These are phyloP conservation scores for Diphyllodes magnificus DNA, from an alignment of 2,113 vertebrate species.

Conservation along the genomic window DNA sequence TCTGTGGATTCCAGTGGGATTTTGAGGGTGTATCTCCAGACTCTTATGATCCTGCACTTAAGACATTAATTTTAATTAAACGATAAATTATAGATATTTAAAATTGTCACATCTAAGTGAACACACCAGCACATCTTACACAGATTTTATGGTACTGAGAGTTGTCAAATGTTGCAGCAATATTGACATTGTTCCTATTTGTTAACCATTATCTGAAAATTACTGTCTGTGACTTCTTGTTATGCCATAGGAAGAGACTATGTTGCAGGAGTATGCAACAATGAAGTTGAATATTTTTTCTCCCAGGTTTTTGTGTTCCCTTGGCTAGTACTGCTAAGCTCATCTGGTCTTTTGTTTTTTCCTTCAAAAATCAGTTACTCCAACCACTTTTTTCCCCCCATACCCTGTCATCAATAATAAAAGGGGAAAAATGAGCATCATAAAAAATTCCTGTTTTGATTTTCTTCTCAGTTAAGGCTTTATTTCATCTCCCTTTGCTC, in stretches of 20 bases:
- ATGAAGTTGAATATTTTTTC: not conserved
- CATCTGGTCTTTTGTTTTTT: not conserved
- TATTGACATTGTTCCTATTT: not conserved
- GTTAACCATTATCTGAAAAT: not conserved
- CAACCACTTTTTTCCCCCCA: accelerated
- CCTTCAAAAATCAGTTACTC: not conserved
- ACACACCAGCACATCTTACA: not conserved
- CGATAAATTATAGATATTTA: not conserved
- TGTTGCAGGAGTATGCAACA: not conserved
- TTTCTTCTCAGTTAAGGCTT: not conserved
- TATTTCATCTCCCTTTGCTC: not conserved
- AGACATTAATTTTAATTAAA: not conserved
- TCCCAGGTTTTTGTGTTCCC: not conserved
- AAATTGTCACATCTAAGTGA: not conserved
- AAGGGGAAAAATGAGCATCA: not conserved
- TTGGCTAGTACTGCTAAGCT: not conserved
- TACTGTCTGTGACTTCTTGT: not conserved
- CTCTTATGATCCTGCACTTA: not conserved
- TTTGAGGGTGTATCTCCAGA: not conserved
- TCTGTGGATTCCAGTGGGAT: not conserved
- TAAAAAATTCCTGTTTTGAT: not conserved
- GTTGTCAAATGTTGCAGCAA: not conserved
- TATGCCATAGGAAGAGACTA: not conserved
- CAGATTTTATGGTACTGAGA: not conserved
- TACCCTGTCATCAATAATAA: not conserved